Evolutionary conservation across 2,888 invertebrate species (phyloP).

Genomic region (Exocentrus adspersus): DNA sequence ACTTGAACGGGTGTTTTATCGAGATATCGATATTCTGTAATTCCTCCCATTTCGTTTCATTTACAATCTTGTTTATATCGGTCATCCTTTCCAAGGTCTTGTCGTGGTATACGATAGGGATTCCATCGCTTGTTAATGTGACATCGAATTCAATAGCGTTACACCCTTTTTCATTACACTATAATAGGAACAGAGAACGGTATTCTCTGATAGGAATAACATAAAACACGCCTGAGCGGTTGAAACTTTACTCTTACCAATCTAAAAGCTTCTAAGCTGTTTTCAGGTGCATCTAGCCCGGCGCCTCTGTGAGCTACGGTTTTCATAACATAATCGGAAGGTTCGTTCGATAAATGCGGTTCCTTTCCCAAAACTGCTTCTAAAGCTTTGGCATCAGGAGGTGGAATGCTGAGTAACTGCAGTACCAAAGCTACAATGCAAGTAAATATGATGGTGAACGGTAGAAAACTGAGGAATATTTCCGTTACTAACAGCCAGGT

Average conservation of each 20-base stretch:
- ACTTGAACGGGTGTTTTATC: slow-evolving; percentile 76
- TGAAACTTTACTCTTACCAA: slow-evolving; percentile 62
- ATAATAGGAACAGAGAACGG: too few relatives aligned
- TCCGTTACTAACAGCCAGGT: slow-evolving; percentile 53
- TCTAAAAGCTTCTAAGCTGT: slow-evolving; percentile 78
- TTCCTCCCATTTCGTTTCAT: slow-evolving; percentile 71
- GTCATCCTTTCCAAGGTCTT: slow-evolving; percentile 74
- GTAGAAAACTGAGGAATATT: slow-evolving; percentile 53
- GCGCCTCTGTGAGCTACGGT: slow-evolving; percentile 82
- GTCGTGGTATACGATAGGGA: slow-evolving; percentile 82
- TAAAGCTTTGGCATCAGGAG: slow-evolving; percentile 61
- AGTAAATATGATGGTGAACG: slow-evolving; percentile 55
- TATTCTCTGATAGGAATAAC: too few relatives aligned
- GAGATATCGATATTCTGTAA: slow-evolving; percentile 74
- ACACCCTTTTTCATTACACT: slow-evolving; percentile 79
- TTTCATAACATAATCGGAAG: slow-evolving; percentile 66
- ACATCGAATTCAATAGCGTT: slow-evolving; percentile 83
- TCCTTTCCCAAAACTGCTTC: slow-evolving; percentile 66
- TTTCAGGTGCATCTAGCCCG: slow-evolving; percentile 82
- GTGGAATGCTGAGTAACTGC: slow-evolving; percentile 68
- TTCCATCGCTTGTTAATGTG: slow-evolving; percentile 76
- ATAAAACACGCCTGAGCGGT: slow-evolving; percentile 6
- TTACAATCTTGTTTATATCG: slow-evolving; percentile 66
- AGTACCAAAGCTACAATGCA: slow-evolving; percentile 47
- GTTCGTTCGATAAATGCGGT: slow-evolving; percentile 64